Evolutionary conservation across 2,888 invertebrate species (phyloP), one percentile per base, ranked within the genome.

Genomic region (Rugalucina vietnamica): DNA sequence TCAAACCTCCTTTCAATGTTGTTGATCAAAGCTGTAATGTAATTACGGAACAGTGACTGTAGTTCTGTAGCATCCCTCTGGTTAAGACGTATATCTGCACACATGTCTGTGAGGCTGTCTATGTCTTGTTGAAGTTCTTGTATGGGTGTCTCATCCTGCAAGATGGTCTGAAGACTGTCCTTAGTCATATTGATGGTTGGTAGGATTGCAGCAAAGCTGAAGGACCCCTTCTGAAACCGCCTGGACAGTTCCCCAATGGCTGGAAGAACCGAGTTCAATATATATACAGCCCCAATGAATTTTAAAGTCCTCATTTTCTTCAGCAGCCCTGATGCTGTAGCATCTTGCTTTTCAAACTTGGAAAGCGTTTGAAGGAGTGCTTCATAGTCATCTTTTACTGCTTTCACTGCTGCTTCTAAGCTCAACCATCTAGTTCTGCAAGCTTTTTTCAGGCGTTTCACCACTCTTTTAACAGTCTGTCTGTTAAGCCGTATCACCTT

Each of bases 391-490:
- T 32, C 21, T 24, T 60, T 27, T 1, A 77, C 77, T 29, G 80
- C 79, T 69, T 69, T 70, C 0, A 80, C 84, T n/a, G 84, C 27
- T 3, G 76, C 76, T n/a, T 84, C 57, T 27, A 84, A 60, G 32
- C 81, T 79, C 10, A 84, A 57, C 84, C 82, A 87, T 37, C 84
- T 71, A 29, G 84, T 84, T 21, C 79, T 69, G 70, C 84, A 82
- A 1, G 82, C 84, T 80, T 88, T 49, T 50, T 88, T 88, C 34
- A 87, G 54, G 1, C 81, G 34, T 32, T 77, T 85, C 18, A 82
- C 60, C 27, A 87, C 83, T 29, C 36, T 83, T 27, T 54, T 71
- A n/a, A 27, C 36, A 1, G 49, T 74, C 0, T 72, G 24, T 24
- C 54, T 65, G 21, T 39, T 54, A 14, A 85, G 72, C 50, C 69